Base-by-base conservation (phyloP, 2,797 vertebrate species). In the Staurois parvus region DNA sequence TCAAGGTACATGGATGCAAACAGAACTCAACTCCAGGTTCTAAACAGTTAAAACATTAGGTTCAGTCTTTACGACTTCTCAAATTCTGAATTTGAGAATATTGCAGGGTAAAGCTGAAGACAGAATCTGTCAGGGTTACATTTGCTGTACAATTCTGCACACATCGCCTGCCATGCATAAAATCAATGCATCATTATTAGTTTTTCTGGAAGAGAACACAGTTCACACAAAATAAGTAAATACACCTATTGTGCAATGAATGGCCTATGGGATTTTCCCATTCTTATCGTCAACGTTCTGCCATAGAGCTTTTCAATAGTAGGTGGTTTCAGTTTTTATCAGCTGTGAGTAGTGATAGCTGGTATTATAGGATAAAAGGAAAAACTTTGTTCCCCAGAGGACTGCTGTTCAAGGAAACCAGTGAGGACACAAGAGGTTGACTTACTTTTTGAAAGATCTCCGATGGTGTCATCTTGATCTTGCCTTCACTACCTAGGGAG, bases 171-270 rank as follows among this genome's bases (percentile, higher is more conserved):
- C 68, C 9, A 45, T 40, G 79, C 48, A 40, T 74, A 82, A 82
- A 82, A 82, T 82, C 52, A 82, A 82, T 82, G 70, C 7, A 66
- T 79, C 79, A 72, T 72, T 72, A 72, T 81, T 72, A 72, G 45
- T 48, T 67, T 79, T 79, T 79, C 67, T 79, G n/a, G 62, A 45
- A 68, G 10, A 12, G 64, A 68, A 68, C 67, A 24, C 37, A 32
- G 37, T 45, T 19, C 28, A 68, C 32, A 79, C 32, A 34, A 77
- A 77, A 66, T 66, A 40, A 78, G 62, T 67, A 42, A 40, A 78
- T 28, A 67, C 24, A 26, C 30, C 17, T 37, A 34, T 26, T 5
- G 75, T n/a, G 29, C 29, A n/a, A 26, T 24, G 37, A 77, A 37
- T 37, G 5, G n/a, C 37, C 34, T 26, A 21, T 19, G 24, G 56